Conservation (phyloP, 2,888 invertebrate genomes). For the Diogma glabrata region DNA sequence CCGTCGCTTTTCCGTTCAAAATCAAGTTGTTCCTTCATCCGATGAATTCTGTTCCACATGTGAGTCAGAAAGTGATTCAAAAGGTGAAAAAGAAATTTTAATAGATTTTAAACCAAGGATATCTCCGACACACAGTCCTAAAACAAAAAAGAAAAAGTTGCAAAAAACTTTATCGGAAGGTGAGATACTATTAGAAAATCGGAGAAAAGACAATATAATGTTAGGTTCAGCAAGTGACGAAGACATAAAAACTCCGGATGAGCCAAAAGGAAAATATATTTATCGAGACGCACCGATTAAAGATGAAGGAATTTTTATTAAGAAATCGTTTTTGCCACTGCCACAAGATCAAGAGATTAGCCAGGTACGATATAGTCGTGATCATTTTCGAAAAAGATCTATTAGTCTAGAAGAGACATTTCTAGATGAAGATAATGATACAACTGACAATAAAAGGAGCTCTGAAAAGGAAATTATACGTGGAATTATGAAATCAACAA, state of each 20-base stretch:
- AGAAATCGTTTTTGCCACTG: conserved; percentile 18
- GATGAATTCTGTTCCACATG: conserved; percentile 20
- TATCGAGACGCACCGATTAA: conserved; percentile 19
- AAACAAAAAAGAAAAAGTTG: conserved; percentile 40
- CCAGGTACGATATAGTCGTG: conserved; percentile 37
- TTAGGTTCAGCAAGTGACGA: conserved; percentile 51
- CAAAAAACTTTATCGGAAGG: conserved; percentile 73
- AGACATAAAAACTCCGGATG: conserved; percentile 37
- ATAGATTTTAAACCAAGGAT: conserved; percentile 76
- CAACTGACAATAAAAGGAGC: conserved; percentile 27
- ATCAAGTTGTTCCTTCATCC: conserved; percentile 8
- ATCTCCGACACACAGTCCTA: conserved; percentile 50
- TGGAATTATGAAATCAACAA: conserved; percentile 44
- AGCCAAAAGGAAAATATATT: conserved; percentile 15
- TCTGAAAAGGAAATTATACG: conserved; percentile 15
- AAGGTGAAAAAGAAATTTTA: conserved; percentile 60
- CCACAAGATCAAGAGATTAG: conserved; percentile 24
- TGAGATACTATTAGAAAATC: conserved; percentile 56
- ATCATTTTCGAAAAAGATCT: conserved; percentile 62
- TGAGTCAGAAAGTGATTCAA: conserved; percentile 17
- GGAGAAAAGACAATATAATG: conserved; percentile 40
- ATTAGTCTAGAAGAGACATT: conserved; percentile 56
- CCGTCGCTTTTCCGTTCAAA: conserved; percentile 27
- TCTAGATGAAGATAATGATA: conserved; percentile 31
- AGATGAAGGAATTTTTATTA: conserved; percentile 21